Conservation (phyloP, 2,797 vertebrate genomes). For the Phataginus tricuspis region DNA sequence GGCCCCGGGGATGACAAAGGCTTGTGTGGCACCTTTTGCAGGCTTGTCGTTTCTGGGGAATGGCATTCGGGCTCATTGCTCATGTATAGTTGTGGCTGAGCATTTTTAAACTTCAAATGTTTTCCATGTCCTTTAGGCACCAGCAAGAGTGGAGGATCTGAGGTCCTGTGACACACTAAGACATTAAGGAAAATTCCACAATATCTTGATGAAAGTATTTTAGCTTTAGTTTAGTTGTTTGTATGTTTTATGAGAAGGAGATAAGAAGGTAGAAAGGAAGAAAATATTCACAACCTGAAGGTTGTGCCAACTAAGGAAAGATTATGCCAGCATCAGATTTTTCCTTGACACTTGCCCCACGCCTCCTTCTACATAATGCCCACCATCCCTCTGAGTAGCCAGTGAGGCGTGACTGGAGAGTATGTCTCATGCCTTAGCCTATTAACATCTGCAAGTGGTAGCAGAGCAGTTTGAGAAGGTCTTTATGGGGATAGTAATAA, state of each 20-base stretch:
- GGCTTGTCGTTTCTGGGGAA: background rate
- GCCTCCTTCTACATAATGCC: background rate
- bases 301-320: background rate
- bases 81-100: background rate
- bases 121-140: background rate
- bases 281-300: background rate
- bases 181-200: background rate
- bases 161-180: background rate
- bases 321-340: background rate
- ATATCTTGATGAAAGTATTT: background rate
- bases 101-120: constrained; percentile 12
- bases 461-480: background rate
- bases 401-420: background rate
- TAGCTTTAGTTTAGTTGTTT: background rate
- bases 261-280: background rate
- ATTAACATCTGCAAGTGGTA: background rate
- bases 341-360: background rate
- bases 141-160: background rate
- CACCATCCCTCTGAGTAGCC: background rate
- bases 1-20: background rate
- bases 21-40: background rate
- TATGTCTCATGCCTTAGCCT: background rate
- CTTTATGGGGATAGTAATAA: background rate
- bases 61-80: background rate
- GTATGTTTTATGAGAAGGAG: background rate